Evolutionary conservation across 2,113 vertebrate species (phyloP).

Genomic region (Ursus arctos): DNA sequence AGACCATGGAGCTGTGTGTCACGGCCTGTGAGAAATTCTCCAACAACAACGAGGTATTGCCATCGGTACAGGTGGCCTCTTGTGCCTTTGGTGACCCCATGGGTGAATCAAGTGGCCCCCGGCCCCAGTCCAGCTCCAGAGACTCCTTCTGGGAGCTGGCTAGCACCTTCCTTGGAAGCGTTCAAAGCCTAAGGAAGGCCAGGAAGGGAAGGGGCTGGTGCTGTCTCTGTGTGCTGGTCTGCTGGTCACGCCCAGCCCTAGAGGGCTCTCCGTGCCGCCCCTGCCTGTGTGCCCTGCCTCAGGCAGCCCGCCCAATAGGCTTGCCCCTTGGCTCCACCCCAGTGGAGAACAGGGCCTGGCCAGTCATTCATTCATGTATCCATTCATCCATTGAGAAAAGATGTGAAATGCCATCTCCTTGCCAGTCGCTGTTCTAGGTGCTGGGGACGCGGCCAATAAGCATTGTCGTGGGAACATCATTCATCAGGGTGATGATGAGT

Average conservation of each 20-base stretch:
- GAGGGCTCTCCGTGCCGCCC: not conserved
- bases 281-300: rapidly evolving
- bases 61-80: not conserved
- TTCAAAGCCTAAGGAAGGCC: not conserved
- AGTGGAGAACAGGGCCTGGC: not conserved
- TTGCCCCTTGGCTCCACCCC: not conserved
- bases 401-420: not conserved
- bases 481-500: not conserved
- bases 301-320: not conserved
- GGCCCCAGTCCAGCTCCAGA: not conserved
- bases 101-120: not conserved
- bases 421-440: not conserved
- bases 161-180: not conserved
- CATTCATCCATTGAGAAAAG: not conserved
- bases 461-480: not conserved
- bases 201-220: not conserved
- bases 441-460: rapidly evolving
- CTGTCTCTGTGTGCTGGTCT: not conserved
- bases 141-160: not conserved
- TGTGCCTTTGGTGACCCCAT: not conserved
- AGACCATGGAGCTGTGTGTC: slow-evolving; percentile 98
- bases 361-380: slow-evolving; percentile 19
- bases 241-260: not conserved
- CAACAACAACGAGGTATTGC: slow-evolving; percentile 92
- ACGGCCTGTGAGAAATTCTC: slow-evolving; percentile 92